phyloP scores from a whole-genome alignment of 1,140 invertebrate genomes.

The Drosophila tani region DNA sequence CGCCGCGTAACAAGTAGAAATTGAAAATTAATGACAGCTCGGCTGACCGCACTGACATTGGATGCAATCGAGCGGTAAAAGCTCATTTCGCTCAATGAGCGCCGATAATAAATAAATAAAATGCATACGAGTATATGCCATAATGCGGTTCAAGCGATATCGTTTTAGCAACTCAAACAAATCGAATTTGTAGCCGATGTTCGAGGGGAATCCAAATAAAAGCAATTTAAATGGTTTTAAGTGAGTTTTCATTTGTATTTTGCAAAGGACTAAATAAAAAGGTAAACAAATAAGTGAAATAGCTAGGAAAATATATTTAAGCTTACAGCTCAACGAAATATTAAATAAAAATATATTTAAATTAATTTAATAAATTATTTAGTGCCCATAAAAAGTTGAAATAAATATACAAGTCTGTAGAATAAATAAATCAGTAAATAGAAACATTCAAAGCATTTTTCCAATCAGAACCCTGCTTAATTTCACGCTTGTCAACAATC shows the following conservation, averaged over 20 bases:
- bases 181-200: background rate
- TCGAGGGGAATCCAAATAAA: background rate
- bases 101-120: constrained; percentile 33
- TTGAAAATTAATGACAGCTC: constrained; percentile 70
- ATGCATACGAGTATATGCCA: constrained; percentile 2
- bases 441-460: constrained; percentile 16
- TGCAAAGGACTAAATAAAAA: background rate
- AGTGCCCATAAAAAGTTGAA: background rate
- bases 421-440: constrained; percentile 13
- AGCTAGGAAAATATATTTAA: too few species aligned
- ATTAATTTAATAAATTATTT: background rate
- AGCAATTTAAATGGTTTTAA: background rate
- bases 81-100: constrained; percentile 30
- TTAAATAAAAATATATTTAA: too few species aligned
- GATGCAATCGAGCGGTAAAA: constrained; percentile 18
- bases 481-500: constrained; percentile 28
- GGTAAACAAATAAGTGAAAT: too few species aligned
- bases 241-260: background rate
- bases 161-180: constrained; percentile 5
- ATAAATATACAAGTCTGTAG: background rate
- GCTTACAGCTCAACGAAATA: too few species aligned
- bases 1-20: constrained; percentile 55
- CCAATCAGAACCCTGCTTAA: constrained; percentile 17
- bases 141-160: constrained; percentile 8
- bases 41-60: constrained; percentile 50